phyloP scores from a whole-genome alignment of 2,888 invertebrate species.

The Muschampia plurimacula region DNA sequence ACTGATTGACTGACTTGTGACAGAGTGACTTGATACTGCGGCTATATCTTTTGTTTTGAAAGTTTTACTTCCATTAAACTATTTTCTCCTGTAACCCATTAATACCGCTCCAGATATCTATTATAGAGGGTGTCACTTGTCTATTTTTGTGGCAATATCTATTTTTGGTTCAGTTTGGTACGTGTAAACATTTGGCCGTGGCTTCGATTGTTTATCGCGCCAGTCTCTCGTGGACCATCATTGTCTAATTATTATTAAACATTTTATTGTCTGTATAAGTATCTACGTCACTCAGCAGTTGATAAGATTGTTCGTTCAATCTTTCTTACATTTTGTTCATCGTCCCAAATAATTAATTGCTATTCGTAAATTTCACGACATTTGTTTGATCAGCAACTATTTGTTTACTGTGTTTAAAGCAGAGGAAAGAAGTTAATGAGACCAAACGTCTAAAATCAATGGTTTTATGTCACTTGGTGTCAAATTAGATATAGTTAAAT shows the following conservation, averaged over 20 bases:
- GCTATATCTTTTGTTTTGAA: neutral
- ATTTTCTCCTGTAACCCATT: conserved; percentile 14
- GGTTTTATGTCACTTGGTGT: neutral
- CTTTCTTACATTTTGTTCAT: neutral
- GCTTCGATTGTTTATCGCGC: conserved; percentile 45
- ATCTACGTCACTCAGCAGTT: neutral
- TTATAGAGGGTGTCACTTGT: conserved; percentile 17
- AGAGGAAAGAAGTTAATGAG: no score
- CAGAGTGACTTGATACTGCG: neutral
- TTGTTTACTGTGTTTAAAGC: neutral
- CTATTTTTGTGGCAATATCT: conserved; percentile 42
- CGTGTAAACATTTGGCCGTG: conserved; percentile 49
- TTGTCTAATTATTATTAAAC: conserved; percentile 27
- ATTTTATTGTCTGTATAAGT: conserved; percentile 27
- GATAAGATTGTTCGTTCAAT: neutral
- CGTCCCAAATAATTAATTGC: neutral
- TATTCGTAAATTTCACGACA: neutral
- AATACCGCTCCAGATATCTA: conserved; percentile 20
- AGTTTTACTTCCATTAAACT: neutral
- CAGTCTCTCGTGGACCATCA: conserved; percentile 33
- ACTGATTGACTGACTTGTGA: no score
- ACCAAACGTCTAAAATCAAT: neutral
- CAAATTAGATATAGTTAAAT: neutral
- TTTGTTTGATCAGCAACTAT: neutral
- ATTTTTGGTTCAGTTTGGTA: conserved; percentile 45